Percentiles rank a stretch among this genome's conserved stretches.
Conservation (phyloP, 1,140 invertebrate species). For the Venustaconcha ellipsiformis region DNA sequence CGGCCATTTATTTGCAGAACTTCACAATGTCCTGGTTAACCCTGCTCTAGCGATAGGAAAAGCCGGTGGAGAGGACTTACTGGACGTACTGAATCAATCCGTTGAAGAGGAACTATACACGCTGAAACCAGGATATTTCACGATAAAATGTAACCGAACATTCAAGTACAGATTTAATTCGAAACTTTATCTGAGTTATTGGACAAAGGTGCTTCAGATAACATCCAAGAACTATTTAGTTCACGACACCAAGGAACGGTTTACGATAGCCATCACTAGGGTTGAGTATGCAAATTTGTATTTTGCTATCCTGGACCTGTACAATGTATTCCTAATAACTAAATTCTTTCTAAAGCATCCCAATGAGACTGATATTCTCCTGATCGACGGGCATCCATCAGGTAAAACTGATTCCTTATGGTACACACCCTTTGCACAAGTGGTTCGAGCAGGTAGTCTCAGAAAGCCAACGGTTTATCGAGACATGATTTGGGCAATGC, state of each 20-base stretch:
- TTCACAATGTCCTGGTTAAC: slow-evolving; percentile 13
- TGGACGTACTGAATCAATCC: neutral
- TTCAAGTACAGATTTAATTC: slow-evolving; percentile 18
- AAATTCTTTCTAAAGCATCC: slow-evolving; percentile 43
- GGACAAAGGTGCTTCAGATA: slow-evolving; percentile 13
- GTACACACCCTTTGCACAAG: slow-evolving; percentile 50
- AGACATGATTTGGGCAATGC: slow-evolving; percentile 51
- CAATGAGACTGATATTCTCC: slow-evolving; percentile 47
- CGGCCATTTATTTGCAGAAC: slow-evolving; percentile 23
- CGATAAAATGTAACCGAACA: slow-evolving; percentile 12
- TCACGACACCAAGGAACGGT: neutral
- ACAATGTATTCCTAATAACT: slow-evolving; percentile 53
- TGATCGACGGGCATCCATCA: slow-evolving; percentile 55
- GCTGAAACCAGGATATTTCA: slow-evolving; percentile 15
- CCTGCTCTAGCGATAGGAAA: neutral
- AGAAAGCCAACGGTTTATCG: slow-evolving; percentile 33
- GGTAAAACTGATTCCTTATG: slow-evolving; percentile 56
- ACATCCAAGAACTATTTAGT: neutral
- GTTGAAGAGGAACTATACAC: neutral
- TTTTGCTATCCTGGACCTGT: slow-evolving; percentile 57
- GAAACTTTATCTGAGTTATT: slow-evolving; percentile 7
- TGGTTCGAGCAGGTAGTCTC: slow-evolving; percentile 33
- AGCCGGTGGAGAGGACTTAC: neutral
- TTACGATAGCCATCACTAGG: slow-evolving; percentile 39
- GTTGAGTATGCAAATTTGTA: slow-evolving; percentile 62